A percentile compares a stretch with the other conserved stretches of the same genome.
Evolutionary conservation across 2,888 invertebrate species (phyloP).

Genomic region (Encarsia formosa): DNA sequence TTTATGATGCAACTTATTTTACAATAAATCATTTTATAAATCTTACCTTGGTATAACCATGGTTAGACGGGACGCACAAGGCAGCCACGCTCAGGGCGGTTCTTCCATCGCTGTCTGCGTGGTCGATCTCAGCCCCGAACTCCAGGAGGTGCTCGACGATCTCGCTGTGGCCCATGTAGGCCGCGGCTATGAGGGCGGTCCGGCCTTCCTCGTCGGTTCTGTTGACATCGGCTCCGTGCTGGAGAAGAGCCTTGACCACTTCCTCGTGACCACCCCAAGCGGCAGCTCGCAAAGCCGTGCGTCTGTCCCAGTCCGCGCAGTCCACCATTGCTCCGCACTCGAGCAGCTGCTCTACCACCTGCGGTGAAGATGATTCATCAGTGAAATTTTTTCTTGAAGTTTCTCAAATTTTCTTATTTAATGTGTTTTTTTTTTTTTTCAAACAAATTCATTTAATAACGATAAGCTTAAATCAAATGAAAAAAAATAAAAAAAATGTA

Average conservation of each 20-base stretch:
- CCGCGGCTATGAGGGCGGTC: constrained; percentile 90
- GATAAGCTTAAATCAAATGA: too few relatives aligned
- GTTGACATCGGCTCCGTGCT: constrained; percentile 75
- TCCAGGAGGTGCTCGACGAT: constrained; percentile 80
- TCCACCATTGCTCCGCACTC: constrained; percentile 79
- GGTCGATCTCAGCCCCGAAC: constrained; percentile 78
- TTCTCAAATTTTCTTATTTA: too few relatives aligned
- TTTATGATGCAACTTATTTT: too few relatives aligned
- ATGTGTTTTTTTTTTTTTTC: too few relatives aligned
- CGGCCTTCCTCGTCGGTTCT: constrained; percentile 85
- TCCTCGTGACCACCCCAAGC: constrained; percentile 93
- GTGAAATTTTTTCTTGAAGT: too few relatives aligned
- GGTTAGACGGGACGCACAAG: constrained; percentile 75
- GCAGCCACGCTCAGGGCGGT: constrained; percentile 87
- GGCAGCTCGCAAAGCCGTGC: constrained; percentile 85
- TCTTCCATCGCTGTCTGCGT: constrained; percentile 81
- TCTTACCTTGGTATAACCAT: constrained; percentile 61
- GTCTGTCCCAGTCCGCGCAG: constrained; percentile 79
- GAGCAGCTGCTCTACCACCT: constrained; percentile 76
- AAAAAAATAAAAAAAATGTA: too few relatives aligned
- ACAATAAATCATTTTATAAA: too few relatives aligned
- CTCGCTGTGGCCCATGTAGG: constrained; percentile 94
- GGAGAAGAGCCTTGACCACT: constrained; percentile 70
- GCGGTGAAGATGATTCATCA: too few relatives aligned
- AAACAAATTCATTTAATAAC: too few relatives aligned